Evolutionary conservation across 2,888 invertebrate genomes (phyloP).

Genomic region (Minunthozetes semirufus): DNA sequence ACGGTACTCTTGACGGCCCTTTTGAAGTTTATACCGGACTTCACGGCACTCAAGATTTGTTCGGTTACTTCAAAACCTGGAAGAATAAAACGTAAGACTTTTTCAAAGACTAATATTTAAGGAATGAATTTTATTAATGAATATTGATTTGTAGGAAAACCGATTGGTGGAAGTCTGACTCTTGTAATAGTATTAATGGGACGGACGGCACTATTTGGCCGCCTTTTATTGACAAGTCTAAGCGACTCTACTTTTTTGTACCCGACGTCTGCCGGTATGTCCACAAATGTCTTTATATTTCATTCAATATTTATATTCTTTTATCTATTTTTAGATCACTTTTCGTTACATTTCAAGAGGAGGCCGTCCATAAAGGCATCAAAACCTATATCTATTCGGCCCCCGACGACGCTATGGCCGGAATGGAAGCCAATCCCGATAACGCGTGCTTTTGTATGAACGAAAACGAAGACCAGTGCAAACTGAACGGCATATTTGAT

Average conservation of each 20-base stretch:
- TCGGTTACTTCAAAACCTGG: conserved; percentile 34
- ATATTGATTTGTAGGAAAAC: conserved; percentile 9
- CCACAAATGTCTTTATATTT: not conserved
- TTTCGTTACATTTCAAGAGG: conserved; percentile 38
- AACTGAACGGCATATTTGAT: conserved; percentile 33
- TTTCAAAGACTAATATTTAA: not conserved
- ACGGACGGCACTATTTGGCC: conserved; percentile 38
- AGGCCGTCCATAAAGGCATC: conserved; percentile 50
- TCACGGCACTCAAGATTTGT: conserved; percentile 1
- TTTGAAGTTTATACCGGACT: conserved; percentile 39
- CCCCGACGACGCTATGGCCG: conserved; percentile 60
- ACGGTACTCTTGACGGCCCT: conserved; percentile 37
- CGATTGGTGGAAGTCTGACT: conserved; percentile 31
- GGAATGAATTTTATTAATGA: not conserved
- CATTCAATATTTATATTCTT: not conserved
- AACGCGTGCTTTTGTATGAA: conserved; percentile 41
- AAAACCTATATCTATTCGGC: conserved; percentile 57
- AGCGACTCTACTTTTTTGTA: conserved; percentile 32
- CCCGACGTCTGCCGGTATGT: conserved; percentile 36
- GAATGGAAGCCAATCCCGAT: conserved; percentile 36
- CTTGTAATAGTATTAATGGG: conserved; percentile 33
- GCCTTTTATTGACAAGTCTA: conserved; percentile 20
- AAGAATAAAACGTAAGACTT: conserved; percentile 26
- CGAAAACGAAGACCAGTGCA: conserved; percentile 32
- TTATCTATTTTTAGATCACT: conserved; percentile 37